Evolutionary conservation across 2,113 vertebrate species (phyloP).

Genomic region (Tachuris rubrigastra): DNA sequence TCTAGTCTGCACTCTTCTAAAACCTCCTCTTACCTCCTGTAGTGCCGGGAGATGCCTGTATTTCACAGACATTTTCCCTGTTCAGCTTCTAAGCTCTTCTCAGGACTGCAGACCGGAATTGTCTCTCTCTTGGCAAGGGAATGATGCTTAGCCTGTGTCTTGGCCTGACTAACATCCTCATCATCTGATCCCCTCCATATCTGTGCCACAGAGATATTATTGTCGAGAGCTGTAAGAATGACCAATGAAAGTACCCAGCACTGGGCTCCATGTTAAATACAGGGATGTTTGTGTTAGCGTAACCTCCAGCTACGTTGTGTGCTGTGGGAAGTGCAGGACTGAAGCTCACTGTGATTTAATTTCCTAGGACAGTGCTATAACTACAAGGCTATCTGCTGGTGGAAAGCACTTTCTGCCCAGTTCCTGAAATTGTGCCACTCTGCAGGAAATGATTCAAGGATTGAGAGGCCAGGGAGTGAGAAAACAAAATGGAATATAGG

Average conservation of each 20-base stretch:
- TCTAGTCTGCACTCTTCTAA: not conserved
- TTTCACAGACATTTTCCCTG: not conserved
- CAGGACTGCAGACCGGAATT: not conserved
- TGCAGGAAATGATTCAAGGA: not conserved
- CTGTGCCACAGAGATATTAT: not conserved
- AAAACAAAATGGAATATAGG: not conserved
- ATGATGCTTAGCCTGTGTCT: not conserved
- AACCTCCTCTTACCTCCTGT: not conserved
- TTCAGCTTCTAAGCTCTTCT: not conserved
- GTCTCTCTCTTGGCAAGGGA: not conserved
- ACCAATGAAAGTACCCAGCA: accelerated
- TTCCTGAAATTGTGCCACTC: not conserved
- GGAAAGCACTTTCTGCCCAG: not conserved
- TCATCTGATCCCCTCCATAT: too few species aligned
- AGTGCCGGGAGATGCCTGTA: not conserved
- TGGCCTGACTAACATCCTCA: not conserved
- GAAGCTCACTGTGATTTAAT: not conserved
- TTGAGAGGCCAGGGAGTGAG: not conserved
- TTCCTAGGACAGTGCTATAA: not conserved
- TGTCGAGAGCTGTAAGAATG: accelerated
- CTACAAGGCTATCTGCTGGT: not conserved
- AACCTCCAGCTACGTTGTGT: not conserved
- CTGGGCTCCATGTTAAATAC: not conserved
- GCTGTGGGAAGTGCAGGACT: not conserved
- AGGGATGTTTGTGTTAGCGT: accelerated